Evolutionary conservation across 2,113 vertebrate species (phyloP), one percentile per base, ranked within the genome.

Genomic region (Edolisoma coerulescens): DNA sequence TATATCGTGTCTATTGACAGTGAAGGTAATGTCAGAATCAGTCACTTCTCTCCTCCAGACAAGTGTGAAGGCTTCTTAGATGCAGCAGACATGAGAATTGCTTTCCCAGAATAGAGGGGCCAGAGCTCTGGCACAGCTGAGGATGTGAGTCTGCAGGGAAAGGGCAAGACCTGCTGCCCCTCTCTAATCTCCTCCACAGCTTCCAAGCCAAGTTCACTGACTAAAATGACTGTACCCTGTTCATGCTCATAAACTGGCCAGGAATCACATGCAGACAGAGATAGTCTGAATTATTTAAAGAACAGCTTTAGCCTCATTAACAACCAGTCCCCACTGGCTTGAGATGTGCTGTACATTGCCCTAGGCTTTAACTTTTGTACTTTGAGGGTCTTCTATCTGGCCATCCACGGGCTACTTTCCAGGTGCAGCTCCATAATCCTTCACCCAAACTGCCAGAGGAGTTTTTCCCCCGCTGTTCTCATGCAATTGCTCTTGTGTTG

Each of bases 321-420:
- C 1, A 42, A 13, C 5, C 0, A 3, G 7, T 11, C 6, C 8
- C 17, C 39, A 9, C 11, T 45, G 30, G 13, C 23, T 60, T 50
- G 47, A 54, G 17, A 41, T 23, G 8, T 8, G 19, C 11, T 35
- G 63, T 16, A 50, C 9, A 1, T 20, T 27, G 23, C 9, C 32
- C 49, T 22, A 16, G 11, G 26, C 37, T 90, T 87, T 1, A 0
- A 3, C 18, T 56, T 74, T 33, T 77, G 7, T 47, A 4, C 23
- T 22, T 7, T 24, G 59, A 84, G 21, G 22, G 13, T 41, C 9
- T 76, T 41, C 9, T 57, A 1, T 8, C 39, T 75, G 28, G 11
- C 75, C 4, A 23, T 47, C 14, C 1, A 1, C 18, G 33, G 12
- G 22, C 59, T 60, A 33, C 21, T 79, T 61, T 57, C 13, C 57